Percentiles rank a stretch among this genome's conserved stretches.
Conservation (phyloP, 2,113 vertebrate genomes). For the Hippolais icterina region DNA sequence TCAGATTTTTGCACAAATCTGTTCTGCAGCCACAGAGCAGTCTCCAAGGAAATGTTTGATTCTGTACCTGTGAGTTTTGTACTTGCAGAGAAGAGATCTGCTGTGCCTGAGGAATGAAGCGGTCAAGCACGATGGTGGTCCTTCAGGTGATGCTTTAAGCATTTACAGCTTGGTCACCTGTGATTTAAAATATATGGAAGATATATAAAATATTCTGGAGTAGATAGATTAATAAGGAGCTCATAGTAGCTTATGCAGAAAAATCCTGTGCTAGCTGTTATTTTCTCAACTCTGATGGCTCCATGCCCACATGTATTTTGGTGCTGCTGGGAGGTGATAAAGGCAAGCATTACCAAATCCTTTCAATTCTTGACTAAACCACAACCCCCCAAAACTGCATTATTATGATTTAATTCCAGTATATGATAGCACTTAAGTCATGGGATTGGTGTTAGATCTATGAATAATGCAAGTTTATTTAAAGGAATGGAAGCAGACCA, state of each 20-base stretch:
- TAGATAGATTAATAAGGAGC: background rate
- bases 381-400: slow-evolving; percentile 6
- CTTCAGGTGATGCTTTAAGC: background rate
- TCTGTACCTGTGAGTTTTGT: background rate
- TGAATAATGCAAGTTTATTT: slow-evolving; percentile 64
- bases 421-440: slow-evolving; percentile 45
- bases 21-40: background rate
- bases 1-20: background rate
- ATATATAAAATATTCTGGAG: background rate
- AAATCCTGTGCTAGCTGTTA: slow-evolving; percentile 16
- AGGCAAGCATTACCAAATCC: slow-evolving; percentile 34
- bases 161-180: background rate
- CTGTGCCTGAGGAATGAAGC: background rate
- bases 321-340: slow-evolving; percentile 54
- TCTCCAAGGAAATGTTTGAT: background rate
- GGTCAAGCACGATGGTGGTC: background rate
- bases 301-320: slow-evolving; percentile 45
- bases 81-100: background rate
- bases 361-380: slow-evolving; percentile 30
- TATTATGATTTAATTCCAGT: slow-evolving; percentile 51
- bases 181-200: background rate
- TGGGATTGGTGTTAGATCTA: slow-evolving; percentile 41
- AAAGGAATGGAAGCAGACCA: slow-evolving; percentile 39
- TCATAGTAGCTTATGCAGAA: slow-evolving; percentile 29
- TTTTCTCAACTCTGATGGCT: slow-evolving; percentile 43